These are phyloP conservation scores for Argopecten irradians DNA, from an alignment of 1,140 invertebrate species.

Conservation along the genomic window DNA sequence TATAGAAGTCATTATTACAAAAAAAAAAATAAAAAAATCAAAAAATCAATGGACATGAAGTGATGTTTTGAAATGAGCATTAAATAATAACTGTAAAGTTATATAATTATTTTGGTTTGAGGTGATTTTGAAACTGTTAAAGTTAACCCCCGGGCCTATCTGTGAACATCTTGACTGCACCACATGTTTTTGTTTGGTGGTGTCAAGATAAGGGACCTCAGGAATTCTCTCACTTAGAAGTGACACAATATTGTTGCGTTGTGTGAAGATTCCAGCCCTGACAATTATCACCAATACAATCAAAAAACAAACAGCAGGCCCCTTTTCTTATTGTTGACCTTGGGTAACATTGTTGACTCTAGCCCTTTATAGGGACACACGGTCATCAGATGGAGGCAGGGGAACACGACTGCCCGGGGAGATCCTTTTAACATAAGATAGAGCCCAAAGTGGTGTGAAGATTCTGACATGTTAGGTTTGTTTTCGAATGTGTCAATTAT, in stretches of 20 bases:
- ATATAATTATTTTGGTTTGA: neutral
- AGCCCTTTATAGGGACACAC: neutral
- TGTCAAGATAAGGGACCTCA: neutral
- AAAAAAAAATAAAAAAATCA: too few species aligned
- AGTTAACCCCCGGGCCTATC: neutral
- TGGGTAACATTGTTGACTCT: neutral
- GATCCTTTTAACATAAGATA: neutral
- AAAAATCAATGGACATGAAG: neutral
- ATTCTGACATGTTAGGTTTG: neutral
- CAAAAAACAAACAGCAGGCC: neutral
- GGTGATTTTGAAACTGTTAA: neutral
- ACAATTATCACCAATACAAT: constrained; percentile 7
- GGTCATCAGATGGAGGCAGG: neutral
- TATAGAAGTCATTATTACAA: too few species aligned
- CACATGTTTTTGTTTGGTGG: neutral
- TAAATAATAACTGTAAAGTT: neutral
- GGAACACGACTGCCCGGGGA: neutral
- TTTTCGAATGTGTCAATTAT: constrained; percentile 12
- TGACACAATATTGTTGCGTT: constrained; percentile 3
- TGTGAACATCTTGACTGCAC: neutral
- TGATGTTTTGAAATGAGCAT: neutral
- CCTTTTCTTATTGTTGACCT: neutral
- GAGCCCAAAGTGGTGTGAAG: neutral
- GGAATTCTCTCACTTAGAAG: constrained; percentile 6
- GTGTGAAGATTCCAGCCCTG: neutral